phyloP scores from a whole-genome alignment of 2,888 invertebrate species.

The Anorthoa munda region DNA sequence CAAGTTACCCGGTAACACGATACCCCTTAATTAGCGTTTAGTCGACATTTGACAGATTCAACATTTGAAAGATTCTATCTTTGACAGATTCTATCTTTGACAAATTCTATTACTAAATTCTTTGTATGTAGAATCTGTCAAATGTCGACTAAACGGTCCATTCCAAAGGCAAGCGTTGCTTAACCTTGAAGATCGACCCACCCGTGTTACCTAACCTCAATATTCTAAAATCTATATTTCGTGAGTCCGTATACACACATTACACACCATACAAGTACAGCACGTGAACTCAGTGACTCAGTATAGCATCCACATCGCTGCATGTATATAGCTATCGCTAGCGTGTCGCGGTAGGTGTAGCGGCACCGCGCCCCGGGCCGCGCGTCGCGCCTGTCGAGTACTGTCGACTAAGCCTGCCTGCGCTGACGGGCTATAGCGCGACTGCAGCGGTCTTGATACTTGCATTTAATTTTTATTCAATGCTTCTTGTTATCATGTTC shows the following conservation, averaged over 20 bases:
- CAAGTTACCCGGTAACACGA: too few relatives aligned
- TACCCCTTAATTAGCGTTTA: too few relatives aligned
- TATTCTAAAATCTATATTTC: too few relatives aligned
- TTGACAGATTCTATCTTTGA: too few relatives aligned
- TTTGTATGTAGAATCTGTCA: too few relatives aligned
- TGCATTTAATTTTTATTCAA: neutral
- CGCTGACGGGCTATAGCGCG: conserved; percentile 75
- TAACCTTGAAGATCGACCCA: too few relatives aligned
- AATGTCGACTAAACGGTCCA: too few relatives aligned
- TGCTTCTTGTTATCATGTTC: neutral
- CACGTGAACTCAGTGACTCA: neutral
- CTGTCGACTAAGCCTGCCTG: conserved; percentile 74
- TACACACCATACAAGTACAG: neutral
- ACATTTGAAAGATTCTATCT: too few relatives aligned
- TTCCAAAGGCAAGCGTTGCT: too few relatives aligned
- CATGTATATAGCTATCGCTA: conserved; percentile 40
- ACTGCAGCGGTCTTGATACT: conserved; percentile 75
- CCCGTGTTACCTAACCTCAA: too few relatives aligned
- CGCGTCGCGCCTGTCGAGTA: conserved; percentile 78
- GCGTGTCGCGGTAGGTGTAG: conserved; percentile 57
- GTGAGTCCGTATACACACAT: neutral
- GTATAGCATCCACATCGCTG: conserved; percentile 6
- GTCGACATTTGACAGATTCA: too few relatives aligned
- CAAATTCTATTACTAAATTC: too few relatives aligned
- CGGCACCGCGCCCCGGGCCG: conserved; percentile 72